Base-by-base conservation (phyloP, 2,797 vertebrate genomes). In the Thalassophryne amazonica region DNA sequence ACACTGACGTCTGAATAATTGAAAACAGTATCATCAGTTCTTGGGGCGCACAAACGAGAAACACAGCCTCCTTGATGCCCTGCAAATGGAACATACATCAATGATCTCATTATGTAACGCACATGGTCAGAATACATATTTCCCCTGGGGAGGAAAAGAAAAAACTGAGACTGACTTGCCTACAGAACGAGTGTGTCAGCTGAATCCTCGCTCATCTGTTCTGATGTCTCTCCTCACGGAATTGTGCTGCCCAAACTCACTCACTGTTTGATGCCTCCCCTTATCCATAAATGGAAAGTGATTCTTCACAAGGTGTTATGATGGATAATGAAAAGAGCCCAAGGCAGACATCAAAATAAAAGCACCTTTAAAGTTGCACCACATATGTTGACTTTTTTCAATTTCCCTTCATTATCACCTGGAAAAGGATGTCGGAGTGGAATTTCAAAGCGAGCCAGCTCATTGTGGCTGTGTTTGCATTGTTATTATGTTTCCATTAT, bases 1-100 rank as follows among this genome's bases (percentile, higher is more conserved):
- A 25, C 54, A 51, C 61, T 47, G 53, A 63, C 53, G 11, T 27
- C 28, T 78, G 6, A 80, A 83, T 84, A 65, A 78, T 78, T 74
- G 39, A 76, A 56, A 65, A 52, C 13, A 7, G 34, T 42, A 61
- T 78, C 48, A 56, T 29, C 23, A 67, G 53, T 64, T 69, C 50
- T 39, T 45, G 40, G 6, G 15, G 6, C 4, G 14, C 42, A 33
- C 46, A 35, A 29, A 45, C 21, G 49, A 37, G 23, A 20, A 56
- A 59, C 30, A 16, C 58, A 65, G 52, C 60, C 58, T 49, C 60
- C 58, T 49, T 48, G 57, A 25, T 55, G 39, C 5, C 1, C 31
- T 38, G 37, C 31, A 46, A 61, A 52, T 22, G 40, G 60, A 32
- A 29, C 54, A 16, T 18, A 40, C 29, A 42, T 31, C 11, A 38